phyloP scores from a whole-genome alignment of 2,113 vertebrate species.

The Scartelaos histophorus region DNA sequence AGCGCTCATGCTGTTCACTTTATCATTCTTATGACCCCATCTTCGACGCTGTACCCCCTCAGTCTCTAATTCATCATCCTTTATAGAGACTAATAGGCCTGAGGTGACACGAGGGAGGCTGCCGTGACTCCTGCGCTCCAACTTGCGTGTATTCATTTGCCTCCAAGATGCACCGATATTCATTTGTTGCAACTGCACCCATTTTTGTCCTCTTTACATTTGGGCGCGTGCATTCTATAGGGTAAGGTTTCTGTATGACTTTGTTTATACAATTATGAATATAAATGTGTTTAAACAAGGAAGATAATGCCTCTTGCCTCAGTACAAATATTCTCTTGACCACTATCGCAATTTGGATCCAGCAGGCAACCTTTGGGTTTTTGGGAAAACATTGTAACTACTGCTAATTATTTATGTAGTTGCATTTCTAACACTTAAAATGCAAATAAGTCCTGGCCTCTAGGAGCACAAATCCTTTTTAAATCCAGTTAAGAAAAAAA shows the following conservation, averaged over 20 bases:
- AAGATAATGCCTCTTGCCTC: background rate
- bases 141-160: constrained; percentile 69
- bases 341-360: background rate
- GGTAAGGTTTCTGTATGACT: no score
- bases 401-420: background rate
- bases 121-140: constrained; percentile 59
- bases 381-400: background rate
- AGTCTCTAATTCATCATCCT: constrained; percentile 81
- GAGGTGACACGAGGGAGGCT: constrained; percentile 68
- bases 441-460: background rate
- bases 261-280: background rate
- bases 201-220: constrained; percentile 56
- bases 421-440: background rate
- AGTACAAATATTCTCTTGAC: no score
- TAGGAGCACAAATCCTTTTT: background rate
- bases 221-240: constrained; percentile 25
- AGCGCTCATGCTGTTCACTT: constrained; percentile 70
- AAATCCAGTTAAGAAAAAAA: background rate
- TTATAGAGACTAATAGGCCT: constrained; percentile 83
- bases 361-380: background rate
- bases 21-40: constrained; percentile 82
- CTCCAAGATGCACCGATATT: constrained; percentile 62
- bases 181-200: constrained; percentile 66
- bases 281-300: constrained; percentile 32
- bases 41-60: constrained; percentile 63